These are phyloP conservation scores for Heterohyrax brucei DNA, from an alignment of 2,797 vertebrate genomes.

Conservation along the genomic window DNA sequence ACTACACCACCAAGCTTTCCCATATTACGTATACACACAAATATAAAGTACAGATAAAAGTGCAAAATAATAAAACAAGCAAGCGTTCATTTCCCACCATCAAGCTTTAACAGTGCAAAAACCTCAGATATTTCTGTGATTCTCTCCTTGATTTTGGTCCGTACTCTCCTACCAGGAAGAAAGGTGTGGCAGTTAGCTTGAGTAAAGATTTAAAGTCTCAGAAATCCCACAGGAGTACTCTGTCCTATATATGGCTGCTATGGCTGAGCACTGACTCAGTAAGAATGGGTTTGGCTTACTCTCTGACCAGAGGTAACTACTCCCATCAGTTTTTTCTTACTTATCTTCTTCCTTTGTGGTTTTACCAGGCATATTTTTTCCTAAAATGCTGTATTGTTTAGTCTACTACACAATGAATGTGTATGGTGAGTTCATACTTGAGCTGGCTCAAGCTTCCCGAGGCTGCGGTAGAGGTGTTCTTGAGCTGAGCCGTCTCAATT, in stretches of 20 bases:
- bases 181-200: too few species aligned
- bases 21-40: neutral
- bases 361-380: neutral
- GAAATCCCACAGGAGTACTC: too few species aligned
- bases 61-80: neutral
- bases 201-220: too few species aligned
- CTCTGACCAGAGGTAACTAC: neutral
- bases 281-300: too few species aligned
- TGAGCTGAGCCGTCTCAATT: neutral
- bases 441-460: neutral
- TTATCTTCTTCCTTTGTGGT: neutral
- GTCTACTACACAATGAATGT: neutral
- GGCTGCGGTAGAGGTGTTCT: neutral
- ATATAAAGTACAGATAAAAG: neutral
- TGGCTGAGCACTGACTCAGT: neutral
- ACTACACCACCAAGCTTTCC: too few species aligned
- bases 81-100: constrained; percentile 7
- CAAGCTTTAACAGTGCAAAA: neutral
- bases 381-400: neutral
- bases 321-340: neutral
- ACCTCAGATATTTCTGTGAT: neutral
- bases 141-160: neutral
- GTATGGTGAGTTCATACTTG: neutral
- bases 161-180: neutral
- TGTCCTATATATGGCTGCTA: too few species aligned